phyloP scores from a whole-genome alignment of 1,140 invertebrate genomes.

The Drosophila busckii region DNA sequence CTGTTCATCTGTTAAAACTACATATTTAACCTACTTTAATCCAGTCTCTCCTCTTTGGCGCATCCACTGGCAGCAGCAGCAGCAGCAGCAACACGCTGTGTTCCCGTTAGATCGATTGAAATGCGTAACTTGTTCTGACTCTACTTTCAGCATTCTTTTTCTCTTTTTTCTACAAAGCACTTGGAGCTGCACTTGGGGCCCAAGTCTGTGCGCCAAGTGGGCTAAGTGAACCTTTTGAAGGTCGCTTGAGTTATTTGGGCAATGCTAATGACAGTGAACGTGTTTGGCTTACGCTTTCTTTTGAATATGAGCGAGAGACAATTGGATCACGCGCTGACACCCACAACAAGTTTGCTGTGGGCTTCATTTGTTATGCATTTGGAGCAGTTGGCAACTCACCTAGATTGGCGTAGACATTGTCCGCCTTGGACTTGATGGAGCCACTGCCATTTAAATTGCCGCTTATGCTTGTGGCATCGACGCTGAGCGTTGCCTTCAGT shows the following conservation, averaged over 20 bases:
- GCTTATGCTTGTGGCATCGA: constrained; percentile 37
- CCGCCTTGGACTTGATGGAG: constrained; percentile 79
- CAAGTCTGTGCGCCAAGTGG: constrained; percentile 33
- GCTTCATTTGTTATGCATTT: constrained; percentile 17
- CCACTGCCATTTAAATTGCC: constrained; percentile 34
- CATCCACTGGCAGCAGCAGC: constrained; percentile 26
- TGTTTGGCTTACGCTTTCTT: constrained; percentile 66
- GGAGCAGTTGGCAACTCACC: constrained; percentile 65
- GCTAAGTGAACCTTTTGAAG: constrained; percentile 61
- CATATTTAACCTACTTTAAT: constrained; percentile 51
- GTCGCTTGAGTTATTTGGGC: constrained; percentile 43
- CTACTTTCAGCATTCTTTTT: constrained; percentile 53
- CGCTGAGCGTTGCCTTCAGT: constrained; percentile 56
- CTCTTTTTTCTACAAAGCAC: neutral
- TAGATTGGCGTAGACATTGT: constrained; percentile 89
- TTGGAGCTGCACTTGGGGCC: constrained; percentile 35
- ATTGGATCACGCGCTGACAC: constrained; percentile 17
- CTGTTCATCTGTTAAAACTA: constrained; percentile 49
- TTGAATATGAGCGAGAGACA: constrained; percentile 14
- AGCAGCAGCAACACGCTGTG: neutral
- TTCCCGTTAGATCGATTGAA: constrained; percentile 72
- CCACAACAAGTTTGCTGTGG: constrained; percentile 15
- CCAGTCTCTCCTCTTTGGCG: constrained; percentile 15
- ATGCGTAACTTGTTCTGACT: constrained; percentile 70
- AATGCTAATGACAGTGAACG: constrained; percentile 47